Percentiles rank a stretch among this genome's conserved stretches.
Evolutionary conservation across 1,140 invertebrate species (phyloP).

Genomic region (Cotesia glomerata): DNA sequence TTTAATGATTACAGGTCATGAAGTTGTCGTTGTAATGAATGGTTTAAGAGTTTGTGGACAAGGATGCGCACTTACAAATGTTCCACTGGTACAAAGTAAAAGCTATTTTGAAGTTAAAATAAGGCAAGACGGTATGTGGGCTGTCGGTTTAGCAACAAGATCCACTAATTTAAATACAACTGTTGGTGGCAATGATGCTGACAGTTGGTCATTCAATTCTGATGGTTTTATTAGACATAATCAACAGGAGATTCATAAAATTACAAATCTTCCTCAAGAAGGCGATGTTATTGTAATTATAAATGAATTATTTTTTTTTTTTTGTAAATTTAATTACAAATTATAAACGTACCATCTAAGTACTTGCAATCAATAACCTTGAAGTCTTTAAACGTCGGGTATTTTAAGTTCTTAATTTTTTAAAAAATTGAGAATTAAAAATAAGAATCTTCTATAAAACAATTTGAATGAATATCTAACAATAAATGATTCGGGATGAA

Average conservation of each 20-base stretch:
- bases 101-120: conserved; percentile 99
- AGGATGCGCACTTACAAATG: conserved; percentile 91
- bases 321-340: conserved; percentile 10
- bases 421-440: too few species aligned
- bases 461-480: too few species aligned
- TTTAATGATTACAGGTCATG: conserved; percentile 75
- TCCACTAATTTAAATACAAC: conserved; percentile 85
- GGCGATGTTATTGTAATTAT: conserved; percentile 87
- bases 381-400: too few species aligned
- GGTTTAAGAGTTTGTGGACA: conserved; percentile 93
- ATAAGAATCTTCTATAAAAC: too few species aligned
- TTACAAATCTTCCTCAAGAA: conserved; percentile 79
- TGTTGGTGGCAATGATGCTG: conserved; percentile 80
- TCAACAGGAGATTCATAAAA: conserved; percentile 78
- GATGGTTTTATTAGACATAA: conserved; percentile 88
- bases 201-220: conserved; percentile 93
- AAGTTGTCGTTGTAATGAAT: conserved; percentile 98
- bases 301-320: too few species aligned
- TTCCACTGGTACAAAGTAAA: conserved; percentile 95
- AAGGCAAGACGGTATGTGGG: conserved; percentile 95
- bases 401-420: too few species aligned
- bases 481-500: too few species aligned
- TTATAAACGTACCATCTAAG: too few species aligned
- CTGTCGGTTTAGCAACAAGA: conserved; percentile 88
- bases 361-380: too few species aligned